These are phyloP conservation scores for Halesus radiatus DNA, from an alignment of 1,140 invertebrate genomes.

Conservation along the genomic window DNA sequence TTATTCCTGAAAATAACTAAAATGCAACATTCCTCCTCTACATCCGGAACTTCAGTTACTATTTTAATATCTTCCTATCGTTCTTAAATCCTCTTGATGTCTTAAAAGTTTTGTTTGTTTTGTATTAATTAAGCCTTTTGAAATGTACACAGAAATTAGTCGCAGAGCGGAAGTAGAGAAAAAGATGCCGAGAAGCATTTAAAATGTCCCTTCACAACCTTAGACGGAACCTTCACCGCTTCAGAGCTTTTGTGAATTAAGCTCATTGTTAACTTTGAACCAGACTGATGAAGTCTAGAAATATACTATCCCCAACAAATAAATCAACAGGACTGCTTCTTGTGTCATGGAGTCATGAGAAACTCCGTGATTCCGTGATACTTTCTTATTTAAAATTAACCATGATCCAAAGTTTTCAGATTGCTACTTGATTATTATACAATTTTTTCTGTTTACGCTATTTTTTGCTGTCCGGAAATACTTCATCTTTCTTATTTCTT, in stretches of 20 bases:
- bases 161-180: conserved; percentile 22
- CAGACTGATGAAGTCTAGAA: conserved; percentile 6
- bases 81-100: not conserved
- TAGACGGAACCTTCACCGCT: conserved; percentile 14
- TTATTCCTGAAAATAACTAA: too few relatives aligned
- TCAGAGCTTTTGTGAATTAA: conserved; percentile 48
- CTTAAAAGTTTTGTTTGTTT: not conserved
- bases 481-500: too few relatives aligned
- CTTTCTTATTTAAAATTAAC: too few relatives aligned
- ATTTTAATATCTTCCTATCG: not conserved
- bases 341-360: too few relatives aligned
- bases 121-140: conserved; percentile 41
- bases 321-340: not conserved
- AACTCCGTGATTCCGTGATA: too few relatives aligned
- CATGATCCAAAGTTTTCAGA: too few relatives aligned
- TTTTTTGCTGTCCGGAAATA: too few relatives aligned
- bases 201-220: conserved; percentile 34
- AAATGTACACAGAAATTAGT: conserved; percentile 42
- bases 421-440: too few relatives aligned
- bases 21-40: too few relatives aligned
- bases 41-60: too few relatives aligned
- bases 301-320: not conserved
- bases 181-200: conserved; percentile 38
- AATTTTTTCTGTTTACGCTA: too few relatives aligned
- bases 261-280: conserved; percentile 43